Percentiles rank a stretch among this genome's conserved stretches.
phyloP scores from a whole-genome alignment of 2,888 invertebrate genomes.

The Dicyrtoma fusca region DNA sequence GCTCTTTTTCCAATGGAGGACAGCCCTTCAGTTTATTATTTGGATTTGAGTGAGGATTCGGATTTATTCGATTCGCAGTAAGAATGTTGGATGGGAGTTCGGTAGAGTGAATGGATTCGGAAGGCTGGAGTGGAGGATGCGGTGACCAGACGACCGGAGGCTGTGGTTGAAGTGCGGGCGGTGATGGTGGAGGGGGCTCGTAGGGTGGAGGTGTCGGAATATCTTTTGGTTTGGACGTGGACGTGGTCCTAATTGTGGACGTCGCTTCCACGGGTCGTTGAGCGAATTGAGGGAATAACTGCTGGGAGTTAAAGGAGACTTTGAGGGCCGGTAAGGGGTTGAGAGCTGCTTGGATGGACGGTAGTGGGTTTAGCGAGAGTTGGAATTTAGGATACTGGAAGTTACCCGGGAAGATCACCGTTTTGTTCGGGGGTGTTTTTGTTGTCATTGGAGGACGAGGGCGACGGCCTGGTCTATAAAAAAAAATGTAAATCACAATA shows the following conservation, averaged over 20 bases:
- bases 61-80: neutral
- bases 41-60: neutral
- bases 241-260: no score
- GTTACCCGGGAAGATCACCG: neutral
- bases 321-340: no score
- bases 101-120: neutral
- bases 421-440: neutral
- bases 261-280: no score
- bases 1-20: slow-evolving; percentile 33
- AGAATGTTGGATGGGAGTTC: neutral
- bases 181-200: no score
- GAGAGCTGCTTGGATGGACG: no score
- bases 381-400: neutral
- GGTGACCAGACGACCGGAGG: slow-evolving; percentile 4
- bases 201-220: no score
- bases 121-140: neutral
- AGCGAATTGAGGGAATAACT: no score
- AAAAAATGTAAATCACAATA: neutral
- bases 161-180: slow-evolving; percentile 2
- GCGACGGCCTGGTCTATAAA: neutral
- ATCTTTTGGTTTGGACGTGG: no score
- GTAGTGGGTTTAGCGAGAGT: neutral
- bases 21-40: slow-evolving; percentile 29
- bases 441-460: neutral
- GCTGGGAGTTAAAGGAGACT: no score